A percentile compares a stretch with the other conserved stretches of the same genome.
Conservation (phyloP, 2,888 invertebrate species). For the Nomada fabriciana region DNA sequence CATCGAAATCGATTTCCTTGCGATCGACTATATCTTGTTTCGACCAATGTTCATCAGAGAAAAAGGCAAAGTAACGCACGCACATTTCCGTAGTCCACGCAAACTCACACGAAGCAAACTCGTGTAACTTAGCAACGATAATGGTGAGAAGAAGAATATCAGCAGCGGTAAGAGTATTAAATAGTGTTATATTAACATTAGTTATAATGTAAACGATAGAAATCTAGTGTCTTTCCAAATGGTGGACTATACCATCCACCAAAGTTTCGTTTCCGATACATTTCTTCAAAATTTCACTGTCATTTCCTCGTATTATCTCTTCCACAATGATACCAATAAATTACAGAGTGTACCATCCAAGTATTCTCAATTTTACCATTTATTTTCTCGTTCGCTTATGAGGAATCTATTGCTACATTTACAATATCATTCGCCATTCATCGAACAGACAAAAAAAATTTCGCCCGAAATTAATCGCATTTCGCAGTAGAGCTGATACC, state of each 20-base stretch:
- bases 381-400: not conserved
- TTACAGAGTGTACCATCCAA: not conserved
- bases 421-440: not conserved
- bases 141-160: constrained; percentile 63
- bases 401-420: not conserved
- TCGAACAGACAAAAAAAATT: not conserved
- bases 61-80: constrained; percentile 31
- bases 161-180: constrained; percentile 62
- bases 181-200: constrained; percentile 53
- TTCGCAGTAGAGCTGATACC: no score
- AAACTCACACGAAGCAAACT: constrained; percentile 31
- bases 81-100: constrained; percentile 27
- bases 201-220: constrained; percentile 61
- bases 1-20: not conserved
- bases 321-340: no score
- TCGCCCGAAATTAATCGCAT: no score
- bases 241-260: not conserved
- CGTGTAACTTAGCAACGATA: constrained; percentile 53
- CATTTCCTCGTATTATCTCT: not conserved
- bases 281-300: constrained; percentile 2
- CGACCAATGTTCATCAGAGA: not conserved
- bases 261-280: constrained; percentile 3
- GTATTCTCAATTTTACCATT: not conserved
- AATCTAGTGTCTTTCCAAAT: constrained; percentile 51
- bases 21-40: not conserved